Percentiles rank a stretch among this genome's conserved stretches.
phyloP scores from a whole-genome alignment of 1,140 invertebrate species.

The Aphaenogaster rudis region DNA sequence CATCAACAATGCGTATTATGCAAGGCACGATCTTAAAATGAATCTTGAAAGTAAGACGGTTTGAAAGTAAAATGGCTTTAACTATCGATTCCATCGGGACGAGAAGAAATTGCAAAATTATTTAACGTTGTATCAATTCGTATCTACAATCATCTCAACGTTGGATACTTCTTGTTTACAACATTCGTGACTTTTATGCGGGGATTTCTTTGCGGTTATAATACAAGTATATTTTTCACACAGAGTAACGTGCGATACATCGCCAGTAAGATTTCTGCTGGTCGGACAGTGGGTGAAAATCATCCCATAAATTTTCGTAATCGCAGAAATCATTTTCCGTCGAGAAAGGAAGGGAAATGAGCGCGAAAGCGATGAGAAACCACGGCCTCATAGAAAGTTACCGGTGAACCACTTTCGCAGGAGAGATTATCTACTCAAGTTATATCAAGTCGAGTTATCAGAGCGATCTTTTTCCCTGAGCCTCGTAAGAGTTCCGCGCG shows the following conservation, averaged over 20 bases:
- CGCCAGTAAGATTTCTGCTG: not conserved
- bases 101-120: not conserved
- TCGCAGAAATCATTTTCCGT: slow-evolving; percentile 51
- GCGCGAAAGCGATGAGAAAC: slow-evolving; percentile 58
- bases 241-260: not conserved
- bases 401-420: slow-evolving; percentile 50
- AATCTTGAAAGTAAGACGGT: not conserved
- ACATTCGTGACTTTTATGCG: not conserved
- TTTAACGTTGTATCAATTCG: not conserved
- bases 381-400: slow-evolving; percentile 50
- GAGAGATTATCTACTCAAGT: slow-evolving; percentile 39
- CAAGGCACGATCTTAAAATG: not conserved
- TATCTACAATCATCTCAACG: not conserved
- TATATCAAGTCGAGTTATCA: slow-evolving; percentile 49
- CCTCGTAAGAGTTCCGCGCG: slow-evolving; percentile 6
- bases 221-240: not conserved
- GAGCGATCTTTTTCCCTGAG: slow-evolving; percentile 45
- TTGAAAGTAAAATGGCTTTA: not conserved
- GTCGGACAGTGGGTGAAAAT: slow-evolving; percentile 16
- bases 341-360: slow-evolving; percentile 44
- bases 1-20: not conserved
- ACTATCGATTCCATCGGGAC: not conserved
- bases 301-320: slow-evolving; percentile 34
- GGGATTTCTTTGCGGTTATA: not conserved
- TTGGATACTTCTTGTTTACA: not conserved